Base-by-base conservation (phyloP, 2,113 vertebrate genomes). In the Oncorhynchus mykiss region DNA sequence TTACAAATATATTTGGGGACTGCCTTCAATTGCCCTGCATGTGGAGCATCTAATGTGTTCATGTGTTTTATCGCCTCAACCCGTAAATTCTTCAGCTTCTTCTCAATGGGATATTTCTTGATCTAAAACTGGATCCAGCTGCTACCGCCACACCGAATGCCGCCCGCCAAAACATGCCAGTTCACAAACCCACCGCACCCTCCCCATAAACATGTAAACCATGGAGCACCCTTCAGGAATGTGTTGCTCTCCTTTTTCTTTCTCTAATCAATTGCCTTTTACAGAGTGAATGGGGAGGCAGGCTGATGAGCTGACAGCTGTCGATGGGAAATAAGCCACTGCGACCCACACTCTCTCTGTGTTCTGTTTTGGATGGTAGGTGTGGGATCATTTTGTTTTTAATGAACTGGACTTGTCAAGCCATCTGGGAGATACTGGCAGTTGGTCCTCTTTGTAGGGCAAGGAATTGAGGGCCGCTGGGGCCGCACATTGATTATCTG, bases 261-360 rank as follows among this genome's bases (percentile, higher is more conserved):
- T 80, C 74, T 80, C 80, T 75, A 85, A 84, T 89, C 82, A 87
- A 86, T 78, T 62, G 64, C 67, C 69, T 73, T 78, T 77, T 75
- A 75, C 77, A 68, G 76, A 70, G 73, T 62, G 60, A 79, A 68
- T 81, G 81, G 74, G 24, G 74, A 84, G 66, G 59, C 27, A 11
- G 57, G 65, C 78, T 74, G 83, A 88, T 74, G 87, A 87, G 85
- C 84, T 73, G 87, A 88, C 91, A 92, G 91, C 91, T 88, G 89
- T 89, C 75, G 74, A 73, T 82, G 78, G 82, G 80, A 86, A 77
- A 87, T 87, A 90, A 89, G 82, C 82, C 84, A n/a, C 66, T 2
- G 81, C 81, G 25, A 14, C 27, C 25, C 27, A 31, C 67, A 31
- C 67, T 34, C 67, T 45, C 78, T 73, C 78, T 75, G 71, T 80